Base-by-base conservation (phyloP, 2,888 invertebrate genomes). In the Sacculina carcini region DNA sequence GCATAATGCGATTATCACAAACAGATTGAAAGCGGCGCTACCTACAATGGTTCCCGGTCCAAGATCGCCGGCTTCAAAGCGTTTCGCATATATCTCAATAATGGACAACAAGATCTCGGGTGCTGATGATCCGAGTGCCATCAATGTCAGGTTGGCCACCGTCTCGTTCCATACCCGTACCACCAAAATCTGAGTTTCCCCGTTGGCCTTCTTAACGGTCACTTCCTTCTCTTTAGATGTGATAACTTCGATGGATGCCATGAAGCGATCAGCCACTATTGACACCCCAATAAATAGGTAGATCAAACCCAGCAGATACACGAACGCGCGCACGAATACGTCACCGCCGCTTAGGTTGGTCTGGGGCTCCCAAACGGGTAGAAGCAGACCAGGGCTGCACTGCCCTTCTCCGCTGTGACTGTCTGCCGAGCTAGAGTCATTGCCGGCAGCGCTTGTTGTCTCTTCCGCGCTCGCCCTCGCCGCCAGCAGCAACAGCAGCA, bases 131-230 rank as follows among this genome's bases (percentile, higher is more conserved):
- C 98, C 96, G 51, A 98, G 69, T 14, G 98, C 98, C 98, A 98
- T 98, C 51, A 98, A 72, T 5, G 96, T 98, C 59, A 98, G 70
- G 68, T 98, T 98, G 57, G 94, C 94, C 40, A 98, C 96, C 2
- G 98, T 96, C 66, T 96, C 96, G 67, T 98, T 98, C 98, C 98
- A 98, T 53, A 98, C 83, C 53, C 94, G 74, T 16, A 98, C 94
- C 49, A 79, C 80, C 40, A 96, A 73, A 59, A 84, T 81, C 62
- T 89, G 84, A 14, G 75, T 76, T 55, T 86, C 84, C 55, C 86
- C 85, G 61, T 56, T 56, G 57, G 82, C 77, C 58, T 83, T 80
- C 62, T 84, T 82, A 54, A 98, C 79, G 60, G 79, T 77, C 61
- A 98, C 80, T 66, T 90, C 87, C 61, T 86, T 83, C 66, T 98